A percentile compares a stretch with the other conserved stretches of the same genome.
These are phyloP conservation scores for Isotomurus palustris DNA, from an alignment of 2,888 invertebrate species.

Conservation along the genomic window DNA sequence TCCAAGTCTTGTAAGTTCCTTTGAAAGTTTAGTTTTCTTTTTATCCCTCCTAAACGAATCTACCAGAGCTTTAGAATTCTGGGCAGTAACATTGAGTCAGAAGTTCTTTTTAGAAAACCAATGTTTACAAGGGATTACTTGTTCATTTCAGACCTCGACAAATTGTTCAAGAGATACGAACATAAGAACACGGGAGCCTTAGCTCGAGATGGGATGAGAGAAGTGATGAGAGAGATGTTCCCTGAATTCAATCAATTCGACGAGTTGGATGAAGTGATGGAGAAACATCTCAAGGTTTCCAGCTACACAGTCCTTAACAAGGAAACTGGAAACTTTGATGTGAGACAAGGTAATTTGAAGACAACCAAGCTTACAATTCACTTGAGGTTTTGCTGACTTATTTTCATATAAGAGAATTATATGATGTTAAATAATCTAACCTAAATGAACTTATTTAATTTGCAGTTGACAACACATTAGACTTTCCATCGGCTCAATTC, in stretches of 20 bases:
- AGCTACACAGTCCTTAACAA: constrained; percentile 34
- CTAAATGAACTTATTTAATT: not conserved
- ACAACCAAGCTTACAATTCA: not conserved
- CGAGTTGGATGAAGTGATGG: constrained; percentile 31
- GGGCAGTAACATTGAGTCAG: not conserved
- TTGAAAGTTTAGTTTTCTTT: not conserved
- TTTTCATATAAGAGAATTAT: not conserved
- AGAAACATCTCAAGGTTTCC: constrained; percentile 9
- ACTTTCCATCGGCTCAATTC: constrained; percentile 34
- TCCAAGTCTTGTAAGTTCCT: constrained; percentile 35
- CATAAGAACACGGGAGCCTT: constrained; percentile 24
- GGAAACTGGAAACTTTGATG: constrained; percentile 29
- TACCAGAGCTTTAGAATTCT: not conserved
- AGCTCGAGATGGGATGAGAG: constrained; percentile 21
- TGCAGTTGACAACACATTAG: constrained; percentile 31
- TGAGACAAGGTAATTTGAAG: constrained; percentile 26
- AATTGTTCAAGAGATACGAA: constrained; percentile 33
- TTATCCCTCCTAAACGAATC: not conserved
- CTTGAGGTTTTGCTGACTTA: not conserved
- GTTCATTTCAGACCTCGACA: constrained; percentile 25
- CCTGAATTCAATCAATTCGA: constrained; percentile 26
- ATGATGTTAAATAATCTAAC: not conserved
- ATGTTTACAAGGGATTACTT: too few species aligned
- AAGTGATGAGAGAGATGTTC: constrained; percentile 26
- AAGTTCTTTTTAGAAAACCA: not conserved